Percentiles rank a stretch among this genome's conserved stretches.
Conservation (phyloP, 2,113 vertebrate species). For the Gopherus evgoodei region DNA sequence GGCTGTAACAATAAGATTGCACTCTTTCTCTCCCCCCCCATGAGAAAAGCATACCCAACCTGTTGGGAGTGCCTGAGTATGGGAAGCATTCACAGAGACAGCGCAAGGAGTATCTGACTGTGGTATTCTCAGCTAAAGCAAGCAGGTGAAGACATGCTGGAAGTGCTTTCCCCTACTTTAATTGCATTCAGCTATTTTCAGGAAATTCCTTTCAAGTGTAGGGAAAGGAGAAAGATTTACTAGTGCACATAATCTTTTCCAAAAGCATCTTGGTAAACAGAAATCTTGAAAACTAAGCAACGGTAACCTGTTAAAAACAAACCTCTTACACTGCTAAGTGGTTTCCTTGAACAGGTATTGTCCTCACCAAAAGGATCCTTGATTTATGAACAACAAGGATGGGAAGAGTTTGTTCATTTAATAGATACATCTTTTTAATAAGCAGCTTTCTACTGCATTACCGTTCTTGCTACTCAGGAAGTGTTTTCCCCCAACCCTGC, state of each 20-base stretch:
- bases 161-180: background rate
- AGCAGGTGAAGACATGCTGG: slow-evolving; percentile 6
- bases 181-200: background rate
- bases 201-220: background rate
- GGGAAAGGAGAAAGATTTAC: accelerated
- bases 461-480: background rate
- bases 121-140: background rate
- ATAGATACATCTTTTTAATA: background rate
- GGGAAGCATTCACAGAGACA: background rate
- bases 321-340: accelerated
- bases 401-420: background rate
- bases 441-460: background rate
- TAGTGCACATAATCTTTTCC: background rate
- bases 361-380: background rate
- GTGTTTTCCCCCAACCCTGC: background rate
- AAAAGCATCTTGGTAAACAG: background rate
- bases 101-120: background rate
- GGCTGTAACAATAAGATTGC: background rate
- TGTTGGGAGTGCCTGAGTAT: background rate
- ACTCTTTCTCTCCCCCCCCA: background rate
- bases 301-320: background rate
- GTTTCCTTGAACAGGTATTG: background rate
- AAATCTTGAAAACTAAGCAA: background rate
- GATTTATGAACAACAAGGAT: accelerated
- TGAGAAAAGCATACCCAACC: background rate